Base-by-base conservation (phyloP, 2,113 vertebrate genomes). In the Jacana jacana region DNA sequence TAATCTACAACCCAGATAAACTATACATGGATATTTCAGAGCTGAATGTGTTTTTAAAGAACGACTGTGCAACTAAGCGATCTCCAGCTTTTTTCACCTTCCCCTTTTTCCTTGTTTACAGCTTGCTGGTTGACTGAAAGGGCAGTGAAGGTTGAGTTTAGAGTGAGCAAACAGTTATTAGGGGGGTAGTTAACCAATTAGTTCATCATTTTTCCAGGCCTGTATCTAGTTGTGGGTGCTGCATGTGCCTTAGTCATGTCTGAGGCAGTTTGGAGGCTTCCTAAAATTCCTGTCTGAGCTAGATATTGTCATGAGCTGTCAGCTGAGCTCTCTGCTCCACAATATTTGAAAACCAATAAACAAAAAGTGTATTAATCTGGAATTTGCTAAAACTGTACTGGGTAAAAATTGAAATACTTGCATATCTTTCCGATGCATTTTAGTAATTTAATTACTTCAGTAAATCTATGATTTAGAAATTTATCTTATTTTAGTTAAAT, bases 21-120 rank as follows among this genome's bases (percentile, higher is more conserved):
- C 17, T 12, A 0, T 22, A 6, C 0, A 0, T 11, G 20, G 57
- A 0, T 49, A 0, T 73, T 72, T 42, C 3, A 1, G 51, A 60
- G 42, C 25, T 49, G 54, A 37, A 40, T 8, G 17, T 14, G 24
- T 35, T 51, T 71, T 54, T 52, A 5, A 25, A 31, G 71, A n/a
- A 23, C 0, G 2, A 8, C 17, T 68, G 10, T 2, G 4, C 5
- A 8, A 12, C 33, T 51, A 11, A 42, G 39, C 0, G 2, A 1
- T 37, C 10, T 24, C 35, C 0, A 3, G 20, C 10, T 37, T 13
- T 60, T 35, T 20, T 0, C 0, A 1, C 58, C 63, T 80, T 88
- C 18, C 16, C 17, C 17, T 54, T 64, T 27, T 31, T 31, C 17
- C 30, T 10, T 3, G 3, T 27, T 65, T 40, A 75, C 39, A 57